Evolutionary conservation across 2,888 invertebrate species (phyloP), one percentile per base, ranked within the genome.

Genomic region (Eupithecia inturbata): DNA sequence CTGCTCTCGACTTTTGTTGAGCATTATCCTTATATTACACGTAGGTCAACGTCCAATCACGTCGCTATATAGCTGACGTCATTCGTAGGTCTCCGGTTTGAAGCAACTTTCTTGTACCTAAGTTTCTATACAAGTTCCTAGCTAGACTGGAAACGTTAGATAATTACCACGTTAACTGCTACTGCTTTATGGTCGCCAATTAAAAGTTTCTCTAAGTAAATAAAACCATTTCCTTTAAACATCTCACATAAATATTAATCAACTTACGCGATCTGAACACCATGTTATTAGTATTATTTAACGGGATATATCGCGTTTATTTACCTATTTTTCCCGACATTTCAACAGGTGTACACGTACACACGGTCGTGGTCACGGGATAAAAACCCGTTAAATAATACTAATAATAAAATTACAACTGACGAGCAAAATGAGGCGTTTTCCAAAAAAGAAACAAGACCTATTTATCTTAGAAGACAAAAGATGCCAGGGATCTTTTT

Each of bases 51-150:
- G 26, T 57, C 14, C 57, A 4, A 57, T 14, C 57, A 26, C 3
- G 26, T 12, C 12, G 57, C 12, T 57, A 57, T 14, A 26, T 26
- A 57, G 26, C 22, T 57, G 26, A 26, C 57, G 22, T 26, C 57
- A 22, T 53, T 22, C 22, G 10, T 22, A 57, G 14, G 26, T 26
- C 57, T 26, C 57, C 57, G 57, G 57, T 26, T 57, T 57, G 19
- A 62, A 62, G 62, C 62, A 16, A 62, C 62, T 62, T 62, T 62
- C 62, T 62, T 31, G 31, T 57, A 62, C 62, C 62, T 62, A 10
- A 64, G 33, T 64, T 64, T 64, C 63, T 64, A 64, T 64, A 64
- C 63, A n/a, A n/a, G 63, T 64, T 62, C 63, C 63, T 33, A n/a
- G 33, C 36, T 33, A n/a, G 36, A 33, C 63, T 4, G 22, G 63